Base-by-base conservation (phyloP, 2,888 invertebrate species). In the Tenodera sinensis region DNA sequence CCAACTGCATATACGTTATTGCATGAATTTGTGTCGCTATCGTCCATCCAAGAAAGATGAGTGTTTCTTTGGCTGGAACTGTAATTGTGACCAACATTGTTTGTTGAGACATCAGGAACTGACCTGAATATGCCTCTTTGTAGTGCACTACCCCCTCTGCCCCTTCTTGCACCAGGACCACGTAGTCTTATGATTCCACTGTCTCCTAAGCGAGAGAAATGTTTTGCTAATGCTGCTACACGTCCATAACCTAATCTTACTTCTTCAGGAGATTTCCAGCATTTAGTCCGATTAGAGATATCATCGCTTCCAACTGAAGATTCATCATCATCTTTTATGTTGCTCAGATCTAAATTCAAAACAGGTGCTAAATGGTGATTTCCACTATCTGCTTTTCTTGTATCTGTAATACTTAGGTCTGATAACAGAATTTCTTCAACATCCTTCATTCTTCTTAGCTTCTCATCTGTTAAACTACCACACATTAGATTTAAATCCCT, bases 201-300 rank as follows among this genome's bases (percentile, higher is more conserved):
- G 25, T 88, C 89, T 83, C 89, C 90, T 71, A 90, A 82, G 20
- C 28, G 85, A 28, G 89, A 89, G 91, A 97, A 97, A 92, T 96
- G 96, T 92, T 96, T 95, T 0, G 96, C 94, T 90, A 97, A 93
- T 83, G 96, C 96, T 89, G 96, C 96, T 0, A 97, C 97, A 92
- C 96, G 95, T 1, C 96, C 96, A 89, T 95, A 95, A 0, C 96
- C 96, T 28, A 96, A 95, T 89, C 96, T 93, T 88, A 95, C 95
- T 91, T 96, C 96, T 91, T 96, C 96, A 0, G 96, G 96, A 3
- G 96, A 96, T 91, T 95, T 95, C 96, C 96, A 96, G 28, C 95
- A 96, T 91, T 95, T 96, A 87, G 88, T 47, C 27, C 28, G 42
- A 28, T 47, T 89, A 8, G 81, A n/a, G 42, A 34, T 27, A 88